Evolutionary conservation across 2,797 vertebrate species (phyloP), one percentile per base, ranked within the genome.

Genomic region (Oryzias dopingdopingensis): DNA sequence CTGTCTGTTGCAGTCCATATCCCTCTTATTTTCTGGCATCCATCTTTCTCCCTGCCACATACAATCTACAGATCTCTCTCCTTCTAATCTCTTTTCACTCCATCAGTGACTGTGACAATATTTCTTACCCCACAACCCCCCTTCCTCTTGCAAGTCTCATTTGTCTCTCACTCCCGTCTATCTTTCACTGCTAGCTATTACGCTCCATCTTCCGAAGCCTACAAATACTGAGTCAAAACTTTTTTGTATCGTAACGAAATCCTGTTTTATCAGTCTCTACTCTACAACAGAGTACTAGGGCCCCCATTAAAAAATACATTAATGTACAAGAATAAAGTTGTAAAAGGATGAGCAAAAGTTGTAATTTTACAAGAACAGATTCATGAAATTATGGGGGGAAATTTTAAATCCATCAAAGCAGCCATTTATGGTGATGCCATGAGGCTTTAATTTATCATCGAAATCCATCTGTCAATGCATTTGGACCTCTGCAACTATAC

Each of bases 11-110:
- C 46, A 67, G 54, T 63, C 62, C 20, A 57, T 60, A 32, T 47
- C 15, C 40, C 53, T 75, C 69, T 79, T 76, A 63, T 79, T 79
- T 12, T 77, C 67, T 67, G 20, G 60, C 65, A 71, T 83, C 62
- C 52, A 72, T 82, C 81, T 79, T 72, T 68, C 65, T 68, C 57
- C 5, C 54, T 59, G 69, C 59, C 63, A 70, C 63, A 63, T 41
- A 81, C 79, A 66, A 74, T 82, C 63, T 65, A 51, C 51, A 74
- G 52, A 80, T 80, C 60, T 76, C 59, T 56, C 55, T 57, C 56
- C 59, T 29, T 80, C 57, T 76, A 69, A 86, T 84, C 62, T 78
- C 63, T 50, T 74, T 74, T 86, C 74, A 72, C 67, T 78, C 65
- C 57, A 80, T 85, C 86, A 85, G 66, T 37, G 47, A 72, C 70